These are phyloP conservation scores for Trichechus manatus DNA, from an alignment of 2,113 vertebrate genomes.

Conservation along the genomic window DNA sequence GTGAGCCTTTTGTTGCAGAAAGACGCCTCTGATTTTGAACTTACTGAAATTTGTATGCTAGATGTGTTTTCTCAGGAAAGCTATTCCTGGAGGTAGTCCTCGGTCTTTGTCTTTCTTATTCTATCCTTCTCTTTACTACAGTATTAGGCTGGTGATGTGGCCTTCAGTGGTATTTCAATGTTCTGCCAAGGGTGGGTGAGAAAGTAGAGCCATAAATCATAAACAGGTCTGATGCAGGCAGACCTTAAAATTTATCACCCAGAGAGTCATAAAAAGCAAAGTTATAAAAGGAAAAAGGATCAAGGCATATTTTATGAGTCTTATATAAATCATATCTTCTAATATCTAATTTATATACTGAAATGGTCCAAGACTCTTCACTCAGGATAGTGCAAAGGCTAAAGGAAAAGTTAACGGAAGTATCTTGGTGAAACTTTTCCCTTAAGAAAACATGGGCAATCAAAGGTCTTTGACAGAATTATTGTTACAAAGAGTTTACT, in stretches of 20 bases:
- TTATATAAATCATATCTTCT: constrained; percentile 48
- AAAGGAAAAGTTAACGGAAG: neutral
- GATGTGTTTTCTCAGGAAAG: constrained; percentile 72
- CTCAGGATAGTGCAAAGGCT: neutral
- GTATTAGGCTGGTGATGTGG: constrained; percentile 12
- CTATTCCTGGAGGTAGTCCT: constrained; percentile 41
- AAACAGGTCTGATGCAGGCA: neutral
- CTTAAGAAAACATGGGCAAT: neutral
- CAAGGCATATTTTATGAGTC: constrained; percentile 57
- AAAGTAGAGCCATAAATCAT: constrained; percentile 68
- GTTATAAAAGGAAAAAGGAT: constrained; percentile 58
- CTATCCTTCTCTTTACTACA: constrained; percentile 48
- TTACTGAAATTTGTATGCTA: constrained; percentile 45
- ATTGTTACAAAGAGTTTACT: neutral
- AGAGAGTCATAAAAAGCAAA: constrained; percentile 66
- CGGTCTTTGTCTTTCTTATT: constrained; percentile 69
- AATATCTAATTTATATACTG: neutral
- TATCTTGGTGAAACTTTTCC: neutral
- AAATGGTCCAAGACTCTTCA: neutral
- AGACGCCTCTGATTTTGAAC: constrained; percentile 55
- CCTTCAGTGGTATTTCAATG: constrained; percentile 67
- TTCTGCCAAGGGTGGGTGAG: constrained; percentile 33
- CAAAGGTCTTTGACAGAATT: neutral
- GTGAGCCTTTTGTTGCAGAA: constrained; percentile 57
- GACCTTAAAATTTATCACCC: constrained; percentile 47